phyloP scores from a whole-genome alignment of 2,797 vertebrate species.

The Eulemur rubriventer region DNA sequence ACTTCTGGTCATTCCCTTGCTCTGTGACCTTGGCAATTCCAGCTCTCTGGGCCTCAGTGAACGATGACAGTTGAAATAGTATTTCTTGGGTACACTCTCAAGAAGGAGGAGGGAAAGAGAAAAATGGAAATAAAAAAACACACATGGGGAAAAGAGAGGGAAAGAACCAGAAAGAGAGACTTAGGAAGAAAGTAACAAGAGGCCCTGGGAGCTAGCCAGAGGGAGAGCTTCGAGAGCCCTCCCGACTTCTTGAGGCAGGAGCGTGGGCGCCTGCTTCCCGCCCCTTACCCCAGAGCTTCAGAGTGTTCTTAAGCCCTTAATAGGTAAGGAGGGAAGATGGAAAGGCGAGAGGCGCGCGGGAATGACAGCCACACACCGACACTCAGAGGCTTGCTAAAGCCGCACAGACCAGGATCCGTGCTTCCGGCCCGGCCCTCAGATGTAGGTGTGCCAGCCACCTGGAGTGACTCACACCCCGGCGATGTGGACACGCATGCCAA shows the following conservation, averaged over 20 bases:
- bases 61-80: background rate
- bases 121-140: constrained; percentile 14
- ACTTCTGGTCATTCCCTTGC: background rate
- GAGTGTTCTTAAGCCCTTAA: constrained; percentile 35
- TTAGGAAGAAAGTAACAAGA: background rate
- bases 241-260: background rate
- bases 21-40: background rate
- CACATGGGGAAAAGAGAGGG: background rate
- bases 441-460: constrained; percentile 73
- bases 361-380: constrained; percentile 20
- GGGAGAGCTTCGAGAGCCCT: background rate
- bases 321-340: constrained; percentile 42
- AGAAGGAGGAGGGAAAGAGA: background rate
- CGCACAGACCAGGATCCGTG: background rate
- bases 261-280: background rate
- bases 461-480: constrained; percentile 68
- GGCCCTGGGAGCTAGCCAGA: background rate
- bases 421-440: constrained; percentile 42
- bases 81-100: background rate
- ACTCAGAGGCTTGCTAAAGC: constrained; percentile 53
- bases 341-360: background rate
- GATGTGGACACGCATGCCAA: constrained; percentile 53
- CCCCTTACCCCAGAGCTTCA: background rate
- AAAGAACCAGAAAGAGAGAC: background rate
- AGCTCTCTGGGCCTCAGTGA: background rate